Conservation (phyloP, 2,888 invertebrate genomes). For the Patella depressa region DNA sequence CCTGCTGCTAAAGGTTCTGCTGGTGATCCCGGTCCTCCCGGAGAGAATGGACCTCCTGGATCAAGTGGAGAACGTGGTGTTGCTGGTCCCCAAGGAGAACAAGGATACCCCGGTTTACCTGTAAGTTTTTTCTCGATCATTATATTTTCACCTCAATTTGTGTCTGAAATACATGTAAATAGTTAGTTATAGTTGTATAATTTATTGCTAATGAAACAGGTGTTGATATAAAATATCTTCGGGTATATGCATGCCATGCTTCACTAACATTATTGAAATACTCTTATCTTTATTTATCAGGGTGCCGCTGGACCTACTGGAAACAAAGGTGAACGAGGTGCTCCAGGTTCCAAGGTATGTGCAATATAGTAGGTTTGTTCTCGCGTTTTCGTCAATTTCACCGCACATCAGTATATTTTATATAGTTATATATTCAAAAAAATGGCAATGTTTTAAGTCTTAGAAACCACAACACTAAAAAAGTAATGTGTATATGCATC, state of each 20-base stretch:
- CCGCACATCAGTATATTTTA: no score
- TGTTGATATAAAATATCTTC: no score
- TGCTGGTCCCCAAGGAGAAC: constrained; percentile 68
- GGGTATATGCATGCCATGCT: no score
- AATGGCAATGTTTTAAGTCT: no score
- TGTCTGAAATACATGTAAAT: no score
- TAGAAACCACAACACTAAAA: no score
- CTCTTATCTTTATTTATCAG: constrained; percentile 4
- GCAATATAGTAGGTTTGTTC: neutral
- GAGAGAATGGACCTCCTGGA: constrained; percentile 51
- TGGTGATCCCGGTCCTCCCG: constrained; percentile 51
- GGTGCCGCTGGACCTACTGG: constrained; percentile 57
- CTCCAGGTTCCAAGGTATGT: constrained; percentile 13
- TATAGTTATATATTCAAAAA: no score
- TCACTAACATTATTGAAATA: neutral
- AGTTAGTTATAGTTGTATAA: no score
- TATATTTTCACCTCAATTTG: no score
- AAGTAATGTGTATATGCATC: no score
- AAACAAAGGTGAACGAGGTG: constrained; percentile 48
- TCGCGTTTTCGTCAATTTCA: neutral
- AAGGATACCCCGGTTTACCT: constrained; percentile 47
- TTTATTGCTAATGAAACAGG: no score
- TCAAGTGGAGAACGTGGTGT: constrained; percentile 49
- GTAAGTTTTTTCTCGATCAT: constrained; percentile 35
- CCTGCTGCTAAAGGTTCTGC: constrained; percentile 49